Conservation (phyloP, 1,140 invertebrate genomes). For the Teleopsis dalmanni region DNA sequence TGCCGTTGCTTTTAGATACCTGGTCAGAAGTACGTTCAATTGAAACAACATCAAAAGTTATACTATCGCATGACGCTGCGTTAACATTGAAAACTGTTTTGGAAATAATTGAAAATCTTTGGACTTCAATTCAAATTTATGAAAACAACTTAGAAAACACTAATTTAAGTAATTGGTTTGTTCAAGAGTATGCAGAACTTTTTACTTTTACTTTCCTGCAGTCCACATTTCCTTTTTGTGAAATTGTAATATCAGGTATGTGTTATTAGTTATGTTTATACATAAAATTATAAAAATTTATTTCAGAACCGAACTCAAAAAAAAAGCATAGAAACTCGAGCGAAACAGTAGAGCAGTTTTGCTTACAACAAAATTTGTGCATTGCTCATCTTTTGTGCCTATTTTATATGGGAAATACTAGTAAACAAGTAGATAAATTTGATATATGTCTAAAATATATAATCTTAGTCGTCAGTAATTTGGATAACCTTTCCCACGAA, state of each 20-base stretch:
- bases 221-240: conserved; percentile 49
- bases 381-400: conserved; percentile 26
- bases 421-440: conserved; percentile 7
- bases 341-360: conserved; percentile 20
- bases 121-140: conserved; percentile 47
- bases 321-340: conserved; percentile 25
- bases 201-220: conserved; percentile 49
- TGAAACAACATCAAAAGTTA: conserved; percentile 12
- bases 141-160: conserved; percentile 31
- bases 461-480: conserved; percentile 21
- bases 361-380: conserved; percentile 31
- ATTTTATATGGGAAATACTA: conserved; percentile 16
- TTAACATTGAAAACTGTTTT: conserved; percentile 51
- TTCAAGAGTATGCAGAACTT: conserved; percentile 45
- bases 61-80: conserved; percentile 50
- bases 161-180: conserved; percentile 46
- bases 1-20: conserved; percentile 64
- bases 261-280: conserved; percentile 19
- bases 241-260: conserved; percentile 2
- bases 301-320: conserved; percentile 24
- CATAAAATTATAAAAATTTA: conserved; percentile 38
- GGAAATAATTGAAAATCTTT: conserved; percentile 51
- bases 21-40: conserved; percentile 63
- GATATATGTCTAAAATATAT: conserved; percentile 9
- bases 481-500: conserved; percentile 27